Base-by-base conservation (phyloP, 2,888 invertebrate species). In the Sylvicola fuscatus region DNA sequence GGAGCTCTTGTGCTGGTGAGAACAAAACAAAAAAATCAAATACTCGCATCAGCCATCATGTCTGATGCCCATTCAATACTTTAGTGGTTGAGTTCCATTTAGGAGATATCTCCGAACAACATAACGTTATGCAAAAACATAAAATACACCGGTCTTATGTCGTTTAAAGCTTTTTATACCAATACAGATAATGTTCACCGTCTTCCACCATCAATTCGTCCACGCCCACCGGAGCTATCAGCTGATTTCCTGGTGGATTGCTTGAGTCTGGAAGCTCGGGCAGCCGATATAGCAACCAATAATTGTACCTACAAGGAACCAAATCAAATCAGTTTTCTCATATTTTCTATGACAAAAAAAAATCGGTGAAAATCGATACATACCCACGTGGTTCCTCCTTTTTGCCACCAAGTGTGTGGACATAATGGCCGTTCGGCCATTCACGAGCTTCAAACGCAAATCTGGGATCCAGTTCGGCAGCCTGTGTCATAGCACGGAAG, bases 401-500 rank as follows among this genome's bases (percentile, higher is more conserved):
- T 42, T 57, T 56, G 38, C 56, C 57, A 31, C 58, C 80, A 43
- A 87, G 62, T 1, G 86, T 86, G 56, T 87, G 86, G 15, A 87
- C 82, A 54, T 87, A 87, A 54, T 87, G 86, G 0, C 87, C 87
- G 52, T 86, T 87, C 2, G 87, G 86, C 87, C 87, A 87, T 51
- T 83, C 81, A 45, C 82, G 76, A 1, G 86, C 82, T 43, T 75
- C 72, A 52, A 81, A 81, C 49, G 75, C 71, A 54, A 65, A 67
- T 52, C 67, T 54, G 2, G 76, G 64, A 51, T 84, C 82, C 47
- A 75, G 66, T 42, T 81, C 80, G 39, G 84, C 79, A 0, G 87
- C 87, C 59, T 76, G 70, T 51, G 80, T 74, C 84, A 86, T 84
- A 43, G 78, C 73, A 50, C 68, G 71, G 53, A 69, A 71, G 57